A percentile compares a stretch with the other conserved stretches of the same genome.
Evolutionary conservation across 2,888 invertebrate species (phyloP).

Genomic region (Tortrix viridana): DNA sequence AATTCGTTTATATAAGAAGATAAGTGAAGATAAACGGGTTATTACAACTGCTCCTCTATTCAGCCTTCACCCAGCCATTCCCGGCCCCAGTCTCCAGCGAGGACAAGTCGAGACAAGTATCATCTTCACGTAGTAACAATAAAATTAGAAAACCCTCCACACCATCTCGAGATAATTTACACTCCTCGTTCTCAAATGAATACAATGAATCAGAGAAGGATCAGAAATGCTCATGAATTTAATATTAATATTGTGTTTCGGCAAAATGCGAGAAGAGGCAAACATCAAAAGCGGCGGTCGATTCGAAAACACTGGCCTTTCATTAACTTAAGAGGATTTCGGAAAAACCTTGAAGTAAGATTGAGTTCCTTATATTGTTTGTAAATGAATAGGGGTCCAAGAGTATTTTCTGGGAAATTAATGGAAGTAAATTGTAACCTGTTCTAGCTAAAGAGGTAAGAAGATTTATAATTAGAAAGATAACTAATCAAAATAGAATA

Average conservation of each 20-base stretch:
- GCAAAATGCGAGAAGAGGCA: constrained; percentile 2
- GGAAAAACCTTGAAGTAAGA: constrained; percentile 22
- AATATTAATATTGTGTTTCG: constrained; percentile 6
- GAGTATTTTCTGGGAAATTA: constrained; percentile 8
- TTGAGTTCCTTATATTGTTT: constrained; percentile 7
- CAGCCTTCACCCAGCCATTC: no score
- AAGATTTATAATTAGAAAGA: no score
- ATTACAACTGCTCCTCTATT: no score
- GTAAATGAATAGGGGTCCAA: not conserved
- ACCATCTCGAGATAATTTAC: not conserved
- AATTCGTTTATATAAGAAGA: no score
- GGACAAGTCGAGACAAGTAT: not conserved
- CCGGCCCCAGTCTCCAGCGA: no score
- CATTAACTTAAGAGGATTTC: constrained; percentile 23
- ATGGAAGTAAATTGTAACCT: not conserved
- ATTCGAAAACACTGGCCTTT: constrained; percentile 16
- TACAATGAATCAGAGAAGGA: not conserved
- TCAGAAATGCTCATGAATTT: constrained; percentile 13
- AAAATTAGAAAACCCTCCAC: not conserved
- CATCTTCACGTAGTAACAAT: not conserved
- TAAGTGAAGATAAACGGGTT: no score
- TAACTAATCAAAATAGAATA: no score
- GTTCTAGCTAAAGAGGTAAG: no score
- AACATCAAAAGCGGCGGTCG: constrained; percentile 12
- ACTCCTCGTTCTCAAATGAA: not conserved